Percentiles rank a stretch among this genome's conserved stretches.
phyloP scores from a whole-genome alignment of 2,113 vertebrate species.

The Nothobranchius furzeri region DNA sequence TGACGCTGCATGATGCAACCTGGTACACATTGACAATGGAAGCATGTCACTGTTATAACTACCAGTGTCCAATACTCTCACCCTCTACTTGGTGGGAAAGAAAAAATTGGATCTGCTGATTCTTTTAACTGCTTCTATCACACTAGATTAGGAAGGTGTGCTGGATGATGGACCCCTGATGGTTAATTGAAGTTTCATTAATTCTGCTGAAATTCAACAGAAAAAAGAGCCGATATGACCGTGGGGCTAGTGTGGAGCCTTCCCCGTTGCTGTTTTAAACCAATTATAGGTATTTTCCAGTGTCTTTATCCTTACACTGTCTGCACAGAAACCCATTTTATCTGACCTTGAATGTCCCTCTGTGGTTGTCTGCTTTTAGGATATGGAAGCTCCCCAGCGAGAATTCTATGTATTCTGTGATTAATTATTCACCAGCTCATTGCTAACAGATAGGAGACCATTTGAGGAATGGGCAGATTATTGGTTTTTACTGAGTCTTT shows the following conservation, averaged over 20 bases:
- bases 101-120: constrained; percentile 62
- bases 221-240: constrained; percentile 68
- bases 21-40: constrained; percentile 30
- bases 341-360: constrained; percentile 79
- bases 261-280: constrained; percentile 73
- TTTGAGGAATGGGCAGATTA: constrained; percentile 55
- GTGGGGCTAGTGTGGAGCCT: constrained; percentile 63
- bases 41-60: constrained; percentile 30
- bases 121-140: constrained; percentile 63
- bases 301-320: constrained; percentile 69
- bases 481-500: constrained; percentile 52
- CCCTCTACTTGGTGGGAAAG: constrained; percentile 37
- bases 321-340: constrained; percentile 72
- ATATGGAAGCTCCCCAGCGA: constrained; percentile 68
- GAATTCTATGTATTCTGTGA: constrained; percentile 75
- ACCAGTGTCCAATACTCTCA: constrained; percentile 27
- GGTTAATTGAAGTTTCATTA: constrained; percentile 81
- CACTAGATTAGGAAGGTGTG: constrained; percentile 70
- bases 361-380: constrained; percentile 69
- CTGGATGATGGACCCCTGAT: constrained; percentile 66
- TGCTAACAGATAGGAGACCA: constrained; percentile 69
- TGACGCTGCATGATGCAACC: constrained; percentile 21
- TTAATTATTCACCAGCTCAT: constrained; percentile 79
- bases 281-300: constrained; percentile 77
- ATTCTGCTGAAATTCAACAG: constrained; percentile 70